Evolutionary conservation across 2,797 vertebrate genomes (phyloP).

Genomic region (Hemibagrus guttatus): DNA sequence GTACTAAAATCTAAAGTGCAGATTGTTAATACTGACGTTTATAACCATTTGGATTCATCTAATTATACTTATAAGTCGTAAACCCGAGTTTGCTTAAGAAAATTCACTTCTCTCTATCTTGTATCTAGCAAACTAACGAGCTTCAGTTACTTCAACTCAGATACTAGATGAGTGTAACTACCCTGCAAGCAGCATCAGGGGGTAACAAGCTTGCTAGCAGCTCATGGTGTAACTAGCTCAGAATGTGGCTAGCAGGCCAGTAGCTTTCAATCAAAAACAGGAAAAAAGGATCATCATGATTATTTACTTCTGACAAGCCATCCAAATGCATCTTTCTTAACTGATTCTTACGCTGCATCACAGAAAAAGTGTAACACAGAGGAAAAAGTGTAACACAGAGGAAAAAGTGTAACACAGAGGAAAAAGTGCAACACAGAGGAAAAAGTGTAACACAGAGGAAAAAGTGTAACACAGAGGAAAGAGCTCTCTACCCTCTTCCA

Average conservation of each 20-base stretch:
- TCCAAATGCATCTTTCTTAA: not conserved
- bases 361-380: too few species aligned
- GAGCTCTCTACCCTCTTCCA: not conserved
- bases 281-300: not conserved
- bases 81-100: not conserved
- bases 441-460: too few species aligned
- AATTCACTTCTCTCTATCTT: not conserved
- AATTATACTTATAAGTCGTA: slow-evolving; percentile 1
- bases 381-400: too few species aligned
- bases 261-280: not conserved
- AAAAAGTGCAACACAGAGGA: too few species aligned
- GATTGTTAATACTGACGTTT: not conserved
- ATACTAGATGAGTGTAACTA: not conserved
- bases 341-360: not conserved
- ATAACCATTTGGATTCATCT: not conserved
- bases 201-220: too few species aligned
- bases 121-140: too few species aligned
- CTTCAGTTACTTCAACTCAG: not conserved
- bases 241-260: too few species aligned
- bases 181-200: too few species aligned
- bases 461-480: too few species aligned
- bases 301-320: too few species aligned
- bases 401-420: too few species aligned
- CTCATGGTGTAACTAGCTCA: not conserved
- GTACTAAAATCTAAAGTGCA: not conserved